These are phyloP conservation scores for Podarcis siculus DNA, from an alignment of 2,797 vertebrate species.

Conservation along the genomic window DNA sequence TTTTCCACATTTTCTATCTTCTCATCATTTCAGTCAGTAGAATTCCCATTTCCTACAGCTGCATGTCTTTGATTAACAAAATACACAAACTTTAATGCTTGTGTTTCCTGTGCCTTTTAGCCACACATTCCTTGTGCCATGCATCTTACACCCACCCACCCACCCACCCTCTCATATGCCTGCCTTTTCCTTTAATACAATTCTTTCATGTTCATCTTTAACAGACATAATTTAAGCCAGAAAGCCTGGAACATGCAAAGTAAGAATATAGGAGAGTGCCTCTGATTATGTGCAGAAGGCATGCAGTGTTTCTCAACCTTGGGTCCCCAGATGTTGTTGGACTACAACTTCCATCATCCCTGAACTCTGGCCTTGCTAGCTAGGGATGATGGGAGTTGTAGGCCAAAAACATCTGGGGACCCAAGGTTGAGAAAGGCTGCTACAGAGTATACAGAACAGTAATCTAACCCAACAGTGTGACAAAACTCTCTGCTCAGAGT, in stretches of 20 bases:
- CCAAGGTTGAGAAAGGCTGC: too few species aligned
- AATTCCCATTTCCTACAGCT: not conserved
- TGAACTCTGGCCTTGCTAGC: too few species aligned
- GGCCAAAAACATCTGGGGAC: too few species aligned
- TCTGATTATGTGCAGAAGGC: not conserved
- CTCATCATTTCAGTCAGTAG: not conserved
- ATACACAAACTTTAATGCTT: too few species aligned
- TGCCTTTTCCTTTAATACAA: not conserved
- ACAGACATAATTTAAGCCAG: not conserved
- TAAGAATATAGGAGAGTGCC: not conserved
- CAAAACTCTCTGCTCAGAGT: too few species aligned
- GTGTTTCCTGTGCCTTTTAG: not conserved
- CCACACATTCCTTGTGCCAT: not conserved
- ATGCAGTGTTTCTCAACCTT: too few species aligned
- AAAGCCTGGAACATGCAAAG: not conserved
- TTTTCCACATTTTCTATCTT: not conserved
- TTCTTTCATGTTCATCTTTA: not conserved
- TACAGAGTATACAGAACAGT: not conserved
- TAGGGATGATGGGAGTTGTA: too few species aligned
- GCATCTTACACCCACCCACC: not conserved
- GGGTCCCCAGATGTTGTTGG: too few species aligned
- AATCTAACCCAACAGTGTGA: not conserved
- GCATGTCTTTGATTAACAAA: not conserved
- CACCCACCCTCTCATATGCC: not conserved
- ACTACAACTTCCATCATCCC: too few species aligned